phyloP scores from a whole-genome alignment of 2,797 vertebrate species.

The Fistularia tabacaria region DNA sequence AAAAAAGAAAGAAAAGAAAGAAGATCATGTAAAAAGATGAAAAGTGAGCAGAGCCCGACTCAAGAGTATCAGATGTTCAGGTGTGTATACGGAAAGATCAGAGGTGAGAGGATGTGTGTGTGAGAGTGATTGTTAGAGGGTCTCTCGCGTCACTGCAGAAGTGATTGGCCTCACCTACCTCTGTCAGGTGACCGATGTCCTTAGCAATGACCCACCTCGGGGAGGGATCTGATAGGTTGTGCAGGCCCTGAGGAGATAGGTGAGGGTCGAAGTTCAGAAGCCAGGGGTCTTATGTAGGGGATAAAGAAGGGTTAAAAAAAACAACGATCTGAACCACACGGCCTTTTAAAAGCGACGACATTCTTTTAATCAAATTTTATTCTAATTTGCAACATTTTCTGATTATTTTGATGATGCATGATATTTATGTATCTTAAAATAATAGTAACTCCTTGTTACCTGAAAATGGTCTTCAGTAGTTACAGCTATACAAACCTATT shows the following conservation, averaged over 20 bases:
- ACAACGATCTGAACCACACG: conserved; percentile 1
- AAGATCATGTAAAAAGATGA: conserved; percentile 53
- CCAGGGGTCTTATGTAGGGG: conserved; percentile 18
- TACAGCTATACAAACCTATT: too few species aligned
- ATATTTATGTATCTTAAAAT: too few species aligned
- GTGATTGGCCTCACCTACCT: conserved; percentile 47
- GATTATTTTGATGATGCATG: too few species aligned
- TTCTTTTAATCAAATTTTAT: too few species aligned
- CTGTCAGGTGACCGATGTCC: conserved; percentile 55
- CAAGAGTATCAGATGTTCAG: conserved; percentile 72
- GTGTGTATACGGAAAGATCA: conserved; percentile 49
- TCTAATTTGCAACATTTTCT: too few species aligned
- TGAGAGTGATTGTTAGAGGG: conserved; percentile 19
- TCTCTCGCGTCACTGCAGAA: conserved; percentile 16
- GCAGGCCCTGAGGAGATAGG: conserved; percentile 48
- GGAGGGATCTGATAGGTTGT: conserved; percentile 34
- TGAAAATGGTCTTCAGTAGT: too few species aligned
- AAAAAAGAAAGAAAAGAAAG: conserved; percentile 26
- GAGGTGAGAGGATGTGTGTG: conserved; percentile 48
- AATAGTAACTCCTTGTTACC: too few species aligned
- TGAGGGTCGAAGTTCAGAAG: conserved; percentile 44
- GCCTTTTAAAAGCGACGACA: conserved; percentile 3
- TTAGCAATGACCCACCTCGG: conserved; percentile 28
- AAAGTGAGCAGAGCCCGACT: conserved; percentile 50
- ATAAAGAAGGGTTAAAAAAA: conserved; percentile 11